A percentile compares a stretch with the other conserved stretches of the same genome.
Evolutionary conservation across 1,140 invertebrate genomes (phyloP).

Genomic region (Pissodes strobi): DNA sequence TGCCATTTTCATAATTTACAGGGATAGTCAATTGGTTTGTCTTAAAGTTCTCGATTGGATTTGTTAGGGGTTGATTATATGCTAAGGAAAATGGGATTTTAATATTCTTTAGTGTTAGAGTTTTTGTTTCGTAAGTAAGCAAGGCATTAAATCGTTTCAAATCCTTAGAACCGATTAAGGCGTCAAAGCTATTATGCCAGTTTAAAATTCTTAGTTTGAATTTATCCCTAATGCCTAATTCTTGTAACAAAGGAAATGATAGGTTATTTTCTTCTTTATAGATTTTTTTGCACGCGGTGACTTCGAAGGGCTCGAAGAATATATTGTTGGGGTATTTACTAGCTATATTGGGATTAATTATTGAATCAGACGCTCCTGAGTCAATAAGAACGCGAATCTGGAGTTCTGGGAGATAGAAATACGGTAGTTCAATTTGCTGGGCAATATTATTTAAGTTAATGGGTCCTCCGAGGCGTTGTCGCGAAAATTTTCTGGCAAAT

Average conservation of each 20-base stretch:
- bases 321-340: too few species aligned
- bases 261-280: too few species aligned
- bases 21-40: slow-evolving; percentile 14
- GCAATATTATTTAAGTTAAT: background rate
- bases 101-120: background rate
- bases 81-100: background rate
- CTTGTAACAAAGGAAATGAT: too few species aligned
- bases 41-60: slow-evolving; percentile 5
- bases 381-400: too few species aligned
- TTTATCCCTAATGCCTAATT: slow-evolving; percentile 1
- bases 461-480: slow-evolving; percentile 1
- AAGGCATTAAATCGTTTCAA: background rate
- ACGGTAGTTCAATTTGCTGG: too few species aligned
- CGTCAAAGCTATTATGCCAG: slow-evolving; percentile 12
- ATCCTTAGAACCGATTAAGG: background rate
- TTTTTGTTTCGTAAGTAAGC: slow-evolving; percentile 5
- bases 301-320: too few species aligned
- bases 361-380: too few species aligned
- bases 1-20: slow-evolving; percentile 14
- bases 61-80: background rate
- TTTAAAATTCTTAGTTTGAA: slow-evolving; percentile 7
- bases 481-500: slow-evolving; percentile 3
- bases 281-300: too few species aligned
- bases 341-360: too few species aligned
- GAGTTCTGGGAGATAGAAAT: too few species aligned